A percentile compares a stretch with the other conserved stretches of the same genome.
These are phyloP conservation scores for Euzetes globulus DNA, from an alignment of 2,888 invertebrate species.

Conservation along the genomic window DNA sequence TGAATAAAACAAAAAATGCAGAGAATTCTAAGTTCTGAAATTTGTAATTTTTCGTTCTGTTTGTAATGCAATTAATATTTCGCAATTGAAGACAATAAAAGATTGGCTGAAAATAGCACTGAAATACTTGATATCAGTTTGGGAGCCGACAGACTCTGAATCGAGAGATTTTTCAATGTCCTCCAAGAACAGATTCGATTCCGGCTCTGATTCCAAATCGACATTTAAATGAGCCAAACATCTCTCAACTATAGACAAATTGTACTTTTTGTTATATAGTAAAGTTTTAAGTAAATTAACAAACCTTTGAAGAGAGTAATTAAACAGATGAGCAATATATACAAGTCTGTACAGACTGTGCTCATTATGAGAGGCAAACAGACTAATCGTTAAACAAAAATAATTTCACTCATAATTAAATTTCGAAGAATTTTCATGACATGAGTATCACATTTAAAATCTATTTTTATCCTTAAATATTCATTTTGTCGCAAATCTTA, in stretches of 20 bases:
- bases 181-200: slow-evolving; percentile 9
- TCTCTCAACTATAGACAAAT: neutral
- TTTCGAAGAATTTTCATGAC: neutral
- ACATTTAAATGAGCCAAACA: slow-evolving; percentile 1
- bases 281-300: neutral
- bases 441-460: neutral
- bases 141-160: neutral
- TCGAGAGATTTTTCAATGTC: neutral
- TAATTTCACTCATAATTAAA: neutral
- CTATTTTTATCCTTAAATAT: neutral
- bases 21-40: too few relatives aligned
- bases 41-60: too few relatives aligned
- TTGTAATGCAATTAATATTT: too few relatives aligned
- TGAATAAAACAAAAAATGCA: too few relatives aligned
- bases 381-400: neutral
- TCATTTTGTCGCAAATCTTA: too few relatives aligned
- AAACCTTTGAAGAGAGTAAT: neutral
- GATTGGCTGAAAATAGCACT: neutral
- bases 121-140: slow-evolving; percentile 10
- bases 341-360: neutral
- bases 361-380: neutral
- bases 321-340: neutral
- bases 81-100: too few relatives aligned
- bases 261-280: neutral
- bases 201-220: slow-evolving; percentile 22